Evolutionary conservation across 2,888 invertebrate species (phyloP).

Genomic region (Rhamphomyia laevipes): DNA sequence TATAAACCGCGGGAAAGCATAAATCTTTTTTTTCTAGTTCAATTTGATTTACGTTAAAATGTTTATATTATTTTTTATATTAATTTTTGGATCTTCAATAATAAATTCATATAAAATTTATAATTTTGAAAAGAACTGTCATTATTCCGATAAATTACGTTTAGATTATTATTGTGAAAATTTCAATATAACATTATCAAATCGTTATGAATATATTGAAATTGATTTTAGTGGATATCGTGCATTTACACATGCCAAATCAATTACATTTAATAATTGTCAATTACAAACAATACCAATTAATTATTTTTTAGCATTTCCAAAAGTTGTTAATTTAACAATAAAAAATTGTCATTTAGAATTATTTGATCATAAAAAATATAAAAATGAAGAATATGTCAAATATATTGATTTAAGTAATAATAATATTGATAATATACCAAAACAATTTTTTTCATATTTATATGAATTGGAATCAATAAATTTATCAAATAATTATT

Average conservation of each 20-base stretch:
- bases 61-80: no score
- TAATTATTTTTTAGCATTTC: conserved; percentile 1
- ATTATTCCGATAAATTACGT: neutral
- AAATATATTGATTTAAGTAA: neutral
- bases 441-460: neutral
- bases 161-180: neutral
- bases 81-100: neutral
- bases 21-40: no score
- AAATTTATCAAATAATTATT: neutral
- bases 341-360: neutral
- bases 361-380: neutral
- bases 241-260: neutral
- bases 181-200: neutral
- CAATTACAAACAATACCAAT: neutral
- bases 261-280: neutral
- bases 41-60: no score
- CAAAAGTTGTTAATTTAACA: neutral
- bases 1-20: no score
- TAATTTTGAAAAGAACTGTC: neutral
- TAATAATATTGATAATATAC: neutral
- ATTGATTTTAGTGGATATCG: neutral
- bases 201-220: neutral
- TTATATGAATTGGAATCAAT: neutral
- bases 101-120: neutral
- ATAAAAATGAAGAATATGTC: neutral